These are phyloP conservation scores for Blastomussa wellsi DNA, from an alignment of 92 coral and sea anemone genomes.

Conservation along the genomic window DNA sequence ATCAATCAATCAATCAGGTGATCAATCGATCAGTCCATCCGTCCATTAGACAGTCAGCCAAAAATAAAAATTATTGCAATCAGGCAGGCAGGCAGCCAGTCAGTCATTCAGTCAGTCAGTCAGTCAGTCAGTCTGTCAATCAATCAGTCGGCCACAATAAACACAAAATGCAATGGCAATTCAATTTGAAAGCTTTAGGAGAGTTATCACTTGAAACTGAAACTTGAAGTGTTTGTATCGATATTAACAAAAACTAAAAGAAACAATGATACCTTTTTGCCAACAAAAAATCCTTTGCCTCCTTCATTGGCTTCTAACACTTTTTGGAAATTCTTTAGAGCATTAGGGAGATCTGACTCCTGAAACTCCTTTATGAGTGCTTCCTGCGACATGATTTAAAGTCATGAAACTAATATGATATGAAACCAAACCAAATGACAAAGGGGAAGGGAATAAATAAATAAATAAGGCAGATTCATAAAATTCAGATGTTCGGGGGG, in stretches of 20 bases:
- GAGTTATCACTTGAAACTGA: not conserved
- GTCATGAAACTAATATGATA: too few relatives aligned
- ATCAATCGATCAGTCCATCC: not conserved
- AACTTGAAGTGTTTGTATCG: too few relatives aligned
- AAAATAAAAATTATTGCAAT: too few relatives aligned
- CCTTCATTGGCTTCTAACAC: constrained; percentile 11
- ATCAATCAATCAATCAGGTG: not conserved
- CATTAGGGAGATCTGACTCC: constrained; percentile 1
- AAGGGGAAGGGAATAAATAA: not conserved
- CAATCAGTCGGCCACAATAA: not conserved
- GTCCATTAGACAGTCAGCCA: not conserved
- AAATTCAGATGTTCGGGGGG: too few relatives aligned
- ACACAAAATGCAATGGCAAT: not conserved
- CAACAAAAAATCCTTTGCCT: constrained; percentile 20
- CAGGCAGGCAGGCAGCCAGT: not conserved
- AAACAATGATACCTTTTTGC: constrained; percentile 7
- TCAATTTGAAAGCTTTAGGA: not conserved
- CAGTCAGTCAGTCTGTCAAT: too few relatives aligned
- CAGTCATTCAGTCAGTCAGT: not conserved
- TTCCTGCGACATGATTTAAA: not conserved
- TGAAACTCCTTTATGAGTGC: constrained; percentile 6
- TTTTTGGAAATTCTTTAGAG: constrained; percentile 12
- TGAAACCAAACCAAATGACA: not conserved
- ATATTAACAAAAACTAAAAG: not conserved
- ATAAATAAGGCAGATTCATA: too few relatives aligned